These are phyloP conservation scores for Scaptomyza graminum DNA, from an alignment of 1,140 invertebrate genomes.

Conservation along the genomic window DNA sequence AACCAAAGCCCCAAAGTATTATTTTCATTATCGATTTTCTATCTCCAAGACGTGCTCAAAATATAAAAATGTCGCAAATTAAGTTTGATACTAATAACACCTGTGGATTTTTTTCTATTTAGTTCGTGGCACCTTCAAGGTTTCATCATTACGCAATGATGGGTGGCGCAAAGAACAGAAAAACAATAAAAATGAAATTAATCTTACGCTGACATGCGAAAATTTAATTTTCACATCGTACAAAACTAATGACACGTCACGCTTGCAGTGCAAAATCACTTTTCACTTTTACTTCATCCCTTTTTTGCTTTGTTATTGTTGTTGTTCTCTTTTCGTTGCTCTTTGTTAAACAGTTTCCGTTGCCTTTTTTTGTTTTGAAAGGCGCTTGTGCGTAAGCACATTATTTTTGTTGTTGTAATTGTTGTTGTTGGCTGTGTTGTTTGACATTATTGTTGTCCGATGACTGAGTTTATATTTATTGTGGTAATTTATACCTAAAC, in stretches of 20 bases:
- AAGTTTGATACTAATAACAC: background rate
- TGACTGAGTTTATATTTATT: constrained; percentile 72
- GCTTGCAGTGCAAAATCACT: constrained; percentile 58
- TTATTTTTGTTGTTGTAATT: constrained; percentile 19
- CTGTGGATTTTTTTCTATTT: constrained; percentile 18
- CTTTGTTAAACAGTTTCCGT: constrained; percentile 48
- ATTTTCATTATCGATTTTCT: too few species aligned
- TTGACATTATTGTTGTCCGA: constrained; percentile 50
- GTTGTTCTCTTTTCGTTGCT: constrained; percentile 49
- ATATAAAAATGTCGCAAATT: background rate
- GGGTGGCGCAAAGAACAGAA: background rate
- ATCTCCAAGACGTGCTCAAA: too few species aligned
- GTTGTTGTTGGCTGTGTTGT: constrained; percentile 27
- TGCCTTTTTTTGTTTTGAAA: constrained; percentile 48
- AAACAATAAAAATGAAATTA: constrained; percentile 42
- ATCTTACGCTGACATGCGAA: constrained; percentile 71
- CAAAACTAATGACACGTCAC: constrained; percentile 67
- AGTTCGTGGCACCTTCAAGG: too few species aligned
- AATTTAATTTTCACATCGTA: constrained; percentile 73
- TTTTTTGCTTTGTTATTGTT: constrained; percentile 8
- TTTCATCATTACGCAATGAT: constrained; percentile 22
- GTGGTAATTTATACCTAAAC: constrained; percentile 73
- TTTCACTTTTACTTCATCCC: constrained; percentile 32
- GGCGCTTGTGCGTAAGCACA: constrained; percentile 60
- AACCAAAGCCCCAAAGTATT: too few species aligned